Percentiles rank a stretch among this genome's conserved stretches.
Conservation (phyloP, 1,140 invertebrate genomes). For the Heterodera carotae region DNA sequence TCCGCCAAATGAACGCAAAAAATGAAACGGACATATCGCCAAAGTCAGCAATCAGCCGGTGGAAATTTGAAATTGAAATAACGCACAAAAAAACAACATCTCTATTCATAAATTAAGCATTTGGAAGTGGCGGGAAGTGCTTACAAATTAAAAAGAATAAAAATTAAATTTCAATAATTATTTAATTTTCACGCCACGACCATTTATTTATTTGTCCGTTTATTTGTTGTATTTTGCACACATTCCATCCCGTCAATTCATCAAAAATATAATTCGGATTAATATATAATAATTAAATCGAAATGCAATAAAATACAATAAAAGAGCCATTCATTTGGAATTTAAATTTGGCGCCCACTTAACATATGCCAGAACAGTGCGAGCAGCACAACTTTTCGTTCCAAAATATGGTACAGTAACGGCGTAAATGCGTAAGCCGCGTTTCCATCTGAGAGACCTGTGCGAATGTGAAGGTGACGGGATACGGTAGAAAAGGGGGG, state of each 20-base stretch:
- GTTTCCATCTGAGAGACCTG: slow-evolving; percentile 53
- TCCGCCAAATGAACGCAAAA: neutral
- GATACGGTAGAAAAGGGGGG: neutral
- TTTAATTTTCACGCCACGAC: no score
- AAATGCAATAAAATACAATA: neutral
- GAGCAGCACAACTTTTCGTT: slow-evolving; percentile 62
- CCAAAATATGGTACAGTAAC: slow-evolving; percentile 65
- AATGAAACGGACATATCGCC: neutral
- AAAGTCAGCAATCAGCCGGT: neutral
- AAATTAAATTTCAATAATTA: no score
- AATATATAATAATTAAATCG: neutral
- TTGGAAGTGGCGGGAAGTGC: no score
- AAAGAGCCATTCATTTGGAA: neutral
- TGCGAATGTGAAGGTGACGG: slow-evolving; percentile 14
- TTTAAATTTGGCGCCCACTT: slow-evolving; percentile 3
- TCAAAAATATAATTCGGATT: neutral
- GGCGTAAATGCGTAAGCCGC: slow-evolving; percentile 57
- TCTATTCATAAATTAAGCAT: no score
- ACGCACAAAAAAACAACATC: no score
- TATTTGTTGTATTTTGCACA: neutral
- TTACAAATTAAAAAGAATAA: no score
- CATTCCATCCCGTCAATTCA: neutral
- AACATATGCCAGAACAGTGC: slow-evolving; percentile 59
- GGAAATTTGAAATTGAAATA: neutral
- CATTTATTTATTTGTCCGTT: no score